Conservation (phyloP, 2,797 vertebrate species). For the Anguilla anguilla region DNA sequence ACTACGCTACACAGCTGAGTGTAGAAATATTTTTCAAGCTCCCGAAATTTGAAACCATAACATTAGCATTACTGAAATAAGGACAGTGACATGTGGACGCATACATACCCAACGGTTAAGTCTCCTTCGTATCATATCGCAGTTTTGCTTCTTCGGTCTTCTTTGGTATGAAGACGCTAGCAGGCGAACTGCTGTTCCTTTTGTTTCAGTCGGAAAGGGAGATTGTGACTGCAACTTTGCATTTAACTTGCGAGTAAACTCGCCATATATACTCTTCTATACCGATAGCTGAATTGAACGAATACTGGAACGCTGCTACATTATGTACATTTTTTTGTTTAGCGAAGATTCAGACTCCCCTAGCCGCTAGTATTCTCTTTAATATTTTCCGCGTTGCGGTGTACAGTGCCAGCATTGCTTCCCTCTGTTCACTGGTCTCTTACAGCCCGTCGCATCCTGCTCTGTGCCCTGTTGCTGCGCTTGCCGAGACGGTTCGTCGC, state of each 20-base stretch:
- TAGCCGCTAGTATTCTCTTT: conserved; percentile 74
- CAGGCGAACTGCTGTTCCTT: conserved; percentile 55
- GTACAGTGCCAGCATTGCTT: conserved; percentile 53
- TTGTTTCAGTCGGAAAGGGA: conserved; percentile 52
- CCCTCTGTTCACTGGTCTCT: conserved; percentile 50
- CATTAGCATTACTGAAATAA: background rate
- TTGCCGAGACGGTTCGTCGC: conserved; percentile 54
- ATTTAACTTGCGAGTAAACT: conserved; percentile 53
- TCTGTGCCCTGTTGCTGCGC: conserved; percentile 74
- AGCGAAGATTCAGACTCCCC: conserved; percentile 59
- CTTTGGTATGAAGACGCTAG: conserved; percentile 48
- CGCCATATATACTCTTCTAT: conserved; percentile 67
- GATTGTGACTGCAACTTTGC: conserved; percentile 68
- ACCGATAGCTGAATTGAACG: conserved; percentile 66
- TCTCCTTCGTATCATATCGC: conserved; percentile 74
- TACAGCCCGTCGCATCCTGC: conserved; percentile 62
- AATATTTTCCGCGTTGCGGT: conserved; percentile 70
- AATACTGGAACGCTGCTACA: conserved; percentile 72
- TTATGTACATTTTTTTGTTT: conserved; percentile 67
- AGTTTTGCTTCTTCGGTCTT: conserved; percentile 41
- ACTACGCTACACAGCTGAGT: background rate
- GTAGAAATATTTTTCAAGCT: background rate
- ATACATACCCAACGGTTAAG: conserved; percentile 74
- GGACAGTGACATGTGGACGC: background rate
- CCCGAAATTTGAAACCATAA: background rate